Percentiles rank a stretch among this genome's conserved stretches.
phyloP scores from a whole-genome alignment of 2,888 invertebrate genomes.

The Phoenoteleia sp. region DNA sequence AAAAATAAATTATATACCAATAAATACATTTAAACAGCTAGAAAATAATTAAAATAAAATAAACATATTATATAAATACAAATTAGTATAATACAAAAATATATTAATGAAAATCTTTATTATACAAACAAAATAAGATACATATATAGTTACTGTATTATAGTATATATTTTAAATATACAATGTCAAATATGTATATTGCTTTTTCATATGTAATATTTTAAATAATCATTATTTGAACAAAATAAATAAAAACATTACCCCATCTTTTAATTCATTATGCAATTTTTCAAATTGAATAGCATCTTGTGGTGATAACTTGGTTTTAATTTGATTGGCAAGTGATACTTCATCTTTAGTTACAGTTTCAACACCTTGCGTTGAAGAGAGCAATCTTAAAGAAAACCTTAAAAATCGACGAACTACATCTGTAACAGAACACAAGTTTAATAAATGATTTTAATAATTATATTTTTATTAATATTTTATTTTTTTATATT shows the following conservation, averaged over 20 bases:
- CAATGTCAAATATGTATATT: too few relatives aligned
- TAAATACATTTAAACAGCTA: too few relatives aligned
- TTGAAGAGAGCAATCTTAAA: conserved; percentile 82
- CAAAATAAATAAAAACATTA: conserved; percentile 61
- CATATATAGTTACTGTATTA: too few relatives aligned
- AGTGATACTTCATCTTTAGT: conserved; percentile 83
- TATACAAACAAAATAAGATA: too few relatives aligned
- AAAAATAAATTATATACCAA: conserved; percentile 5
- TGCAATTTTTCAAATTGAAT: conserved; percentile 83
- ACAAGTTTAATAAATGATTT: conserved; percentile 30
- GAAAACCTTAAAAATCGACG: conserved; percentile 82
- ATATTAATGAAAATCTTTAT: too few relatives aligned
- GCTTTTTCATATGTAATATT: too few relatives aligned
- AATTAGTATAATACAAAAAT: too few relatives aligned
- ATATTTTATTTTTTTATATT: too few relatives aligned
- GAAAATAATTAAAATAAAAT: too few relatives aligned
- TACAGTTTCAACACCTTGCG: conserved; percentile 81
- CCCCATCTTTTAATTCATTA: conserved; percentile 83
- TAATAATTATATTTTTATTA: too few relatives aligned
- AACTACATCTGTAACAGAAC: conserved; percentile 81
- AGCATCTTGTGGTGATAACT: conserved; percentile 81
- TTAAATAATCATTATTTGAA: conserved; percentile 16
- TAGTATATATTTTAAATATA: too few relatives aligned
- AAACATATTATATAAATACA: too few relatives aligned
- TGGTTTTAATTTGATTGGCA: conserved; percentile 82